Percentiles rank a stretch among this genome's conserved stretches.
phyloP scores from a whole-genome alignment of 2,113 vertebrate species.

The Oryzias javanicus region DNA sequence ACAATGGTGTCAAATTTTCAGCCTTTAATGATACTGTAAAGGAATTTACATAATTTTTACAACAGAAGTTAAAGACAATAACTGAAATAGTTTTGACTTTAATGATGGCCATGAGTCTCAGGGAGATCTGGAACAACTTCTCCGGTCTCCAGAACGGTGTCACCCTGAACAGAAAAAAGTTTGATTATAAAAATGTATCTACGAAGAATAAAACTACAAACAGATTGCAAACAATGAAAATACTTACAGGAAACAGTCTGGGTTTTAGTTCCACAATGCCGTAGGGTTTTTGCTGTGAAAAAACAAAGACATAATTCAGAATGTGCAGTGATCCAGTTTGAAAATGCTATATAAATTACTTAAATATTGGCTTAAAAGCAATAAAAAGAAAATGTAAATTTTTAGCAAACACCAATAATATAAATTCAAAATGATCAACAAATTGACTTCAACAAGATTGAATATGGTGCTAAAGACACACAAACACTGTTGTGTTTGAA shows the following conservation, averaged over 20 bases:
- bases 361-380: no score
- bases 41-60: slow-evolving; percentile 69
- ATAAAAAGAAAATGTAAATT: no score
- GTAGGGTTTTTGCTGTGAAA: slow-evolving; percentile 78
- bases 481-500: no score
- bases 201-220: neutral
- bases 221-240: neutral
- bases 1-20: no score
- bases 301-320: slow-evolving; percentile 20
- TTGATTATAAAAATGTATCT: neutral
- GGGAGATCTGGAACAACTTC: slow-evolving; percentile 83
- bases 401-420: no score
- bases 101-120: slow-evolving; percentile 79
- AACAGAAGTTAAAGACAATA: slow-evolving; percentile 34
- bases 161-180: slow-evolving; percentile 77
- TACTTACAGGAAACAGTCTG: slow-evolving; percentile 86
- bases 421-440: no score
- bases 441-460: no score
- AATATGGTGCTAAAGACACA: no score
- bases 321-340: neutral
- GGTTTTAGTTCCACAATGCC: slow-evolving; percentile 75
- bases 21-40: slow-evolving; percentile 50
- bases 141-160: slow-evolving; percentile 84
- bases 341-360: no score
- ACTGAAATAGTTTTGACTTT: slow-evolving; percentile 57